Percentiles rank a stretch among this genome's conserved stretches.
Conservation (phyloP, 2,797 vertebrate species). For the Diplodus puntazzo region DNA sequence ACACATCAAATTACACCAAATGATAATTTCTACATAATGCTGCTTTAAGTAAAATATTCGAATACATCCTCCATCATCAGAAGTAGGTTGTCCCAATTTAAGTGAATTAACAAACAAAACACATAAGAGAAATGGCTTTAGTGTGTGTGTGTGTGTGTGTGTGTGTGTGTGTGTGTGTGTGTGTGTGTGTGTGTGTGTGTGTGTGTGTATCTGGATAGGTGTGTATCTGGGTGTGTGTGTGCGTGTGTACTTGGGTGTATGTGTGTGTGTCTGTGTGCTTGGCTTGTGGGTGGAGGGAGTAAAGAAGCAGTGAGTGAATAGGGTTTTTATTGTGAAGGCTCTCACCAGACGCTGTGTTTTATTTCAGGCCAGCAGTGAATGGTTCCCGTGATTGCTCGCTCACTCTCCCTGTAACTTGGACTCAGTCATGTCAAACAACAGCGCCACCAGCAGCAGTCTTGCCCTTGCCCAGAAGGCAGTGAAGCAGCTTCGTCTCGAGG, state of each 20-base stretch:
- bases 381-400: background rate
- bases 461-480: slow-evolving; percentile 81
- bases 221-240: background rate
- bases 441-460: slow-evolving; percentile 74
- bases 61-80: no score
- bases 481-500: slow-evolving; percentile 83
- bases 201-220: background rate
- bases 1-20: no score
- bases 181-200: background rate
- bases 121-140: no score
- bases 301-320: slow-evolving; percentile 7
- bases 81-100: no score
- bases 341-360: slow-evolving; percentile 37
- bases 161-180: background rate
- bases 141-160: background rate
- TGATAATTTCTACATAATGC: no score
- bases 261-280: background rate
- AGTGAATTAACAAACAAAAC: no score
- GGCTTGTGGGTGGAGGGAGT: background rate
- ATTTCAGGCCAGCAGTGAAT: background rate
- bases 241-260: background rate
- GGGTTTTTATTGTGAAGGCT: slow-evolving; percentile 63
- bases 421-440: slow-evolving; percentile 82
- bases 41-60: no score
- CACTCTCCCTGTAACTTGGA: background rate